These are phyloP conservation scores for Platycnemis pennipes DNA, from an alignment of 2,888 invertebrate genomes.

Conservation along the genomic window DNA sequence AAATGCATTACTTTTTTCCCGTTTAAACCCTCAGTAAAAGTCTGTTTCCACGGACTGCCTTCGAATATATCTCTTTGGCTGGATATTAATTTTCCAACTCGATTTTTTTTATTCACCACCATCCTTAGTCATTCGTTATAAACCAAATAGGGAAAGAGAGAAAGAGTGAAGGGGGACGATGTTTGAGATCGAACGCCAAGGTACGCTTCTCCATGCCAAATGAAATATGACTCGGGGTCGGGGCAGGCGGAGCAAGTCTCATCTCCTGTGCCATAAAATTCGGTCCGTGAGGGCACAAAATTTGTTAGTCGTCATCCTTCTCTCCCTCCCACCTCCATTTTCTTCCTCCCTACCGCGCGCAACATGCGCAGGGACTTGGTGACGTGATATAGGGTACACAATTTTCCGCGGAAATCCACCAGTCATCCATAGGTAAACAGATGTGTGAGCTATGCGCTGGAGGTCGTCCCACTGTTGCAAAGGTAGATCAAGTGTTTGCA, in stretches of 20 bases:
- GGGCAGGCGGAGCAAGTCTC: not conserved
- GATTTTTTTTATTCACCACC: not conserved
- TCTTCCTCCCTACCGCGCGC: not conserved
- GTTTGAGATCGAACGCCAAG: not conserved
- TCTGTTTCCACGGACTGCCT: not conserved
- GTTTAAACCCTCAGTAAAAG: not conserved
- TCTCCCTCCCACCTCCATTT: not conserved
- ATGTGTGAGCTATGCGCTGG: not conserved
- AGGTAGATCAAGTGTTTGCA: not conserved
- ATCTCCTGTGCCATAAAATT: not conserved
- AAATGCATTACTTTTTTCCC: not conserved
- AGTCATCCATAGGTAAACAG: not conserved
- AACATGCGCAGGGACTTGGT: not conserved
- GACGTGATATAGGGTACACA: not conserved
- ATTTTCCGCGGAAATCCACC: not conserved
- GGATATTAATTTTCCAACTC: not conserved
- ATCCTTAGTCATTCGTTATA: not conserved
- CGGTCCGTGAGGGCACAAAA: not conserved
- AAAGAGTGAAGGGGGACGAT: not conserved
- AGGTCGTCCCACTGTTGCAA: not conserved
- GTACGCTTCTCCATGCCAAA: not conserved
- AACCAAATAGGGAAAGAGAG: not conserved
- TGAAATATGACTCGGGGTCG: not conserved
- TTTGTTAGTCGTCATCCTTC: not conserved
- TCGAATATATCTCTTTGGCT: not conserved